Evolutionary conservation across 2,888 invertebrate genomes (phyloP).

Genomic region (Drosophila hamatofila): DNA sequence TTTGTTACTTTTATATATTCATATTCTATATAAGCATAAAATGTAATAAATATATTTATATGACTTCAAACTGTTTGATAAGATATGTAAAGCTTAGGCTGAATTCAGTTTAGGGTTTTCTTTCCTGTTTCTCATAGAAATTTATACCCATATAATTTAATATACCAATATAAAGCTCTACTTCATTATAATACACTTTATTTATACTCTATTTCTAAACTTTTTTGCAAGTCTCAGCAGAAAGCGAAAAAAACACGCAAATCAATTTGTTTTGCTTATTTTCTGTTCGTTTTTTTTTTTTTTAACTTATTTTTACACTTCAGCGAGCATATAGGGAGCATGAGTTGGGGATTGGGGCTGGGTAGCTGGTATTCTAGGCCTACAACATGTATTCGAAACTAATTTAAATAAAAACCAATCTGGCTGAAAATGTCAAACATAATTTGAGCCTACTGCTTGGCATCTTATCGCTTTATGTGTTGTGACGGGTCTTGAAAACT

Average conservation of each 20-base stretch:
- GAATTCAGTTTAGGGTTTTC: not conserved
- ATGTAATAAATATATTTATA: too few relatives aligned
- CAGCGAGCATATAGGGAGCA: conserved; percentile 44
- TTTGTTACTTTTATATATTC: not conserved
- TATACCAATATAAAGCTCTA: conserved; percentile 19
- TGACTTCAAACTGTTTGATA: too few relatives aligned
- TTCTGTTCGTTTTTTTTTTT: conserved; percentile 16
- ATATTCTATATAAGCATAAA: too few relatives aligned
- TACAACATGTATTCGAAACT: conserved; percentile 70
- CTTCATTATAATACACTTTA: conserved; percentile 29
- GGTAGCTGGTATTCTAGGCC: conserved; percentile 22
- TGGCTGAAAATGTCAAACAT: conserved; percentile 69
- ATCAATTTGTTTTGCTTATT: conserved; percentile 49
- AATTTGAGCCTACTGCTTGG: conserved; percentile 59
- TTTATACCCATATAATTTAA: conserved; percentile 7
- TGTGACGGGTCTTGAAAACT: conserved; percentile 62
- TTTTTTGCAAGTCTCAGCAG: conserved; percentile 47
- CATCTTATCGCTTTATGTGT: conserved; percentile 67
- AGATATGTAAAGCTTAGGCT: too few relatives aligned
- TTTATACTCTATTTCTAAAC: conserved; percentile 26
- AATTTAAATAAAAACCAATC: conserved; percentile 80
- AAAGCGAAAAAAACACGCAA: conserved; percentile 33
- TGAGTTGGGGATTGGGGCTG: not conserved
- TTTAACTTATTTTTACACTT: conserved; percentile 67
- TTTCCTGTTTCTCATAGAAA: not conserved